Evolutionary conservation across 37 sponge, comb jelly and placozoan genomes (phyloP).

Genomic region (Cladorhizidae sp.): DNA sequence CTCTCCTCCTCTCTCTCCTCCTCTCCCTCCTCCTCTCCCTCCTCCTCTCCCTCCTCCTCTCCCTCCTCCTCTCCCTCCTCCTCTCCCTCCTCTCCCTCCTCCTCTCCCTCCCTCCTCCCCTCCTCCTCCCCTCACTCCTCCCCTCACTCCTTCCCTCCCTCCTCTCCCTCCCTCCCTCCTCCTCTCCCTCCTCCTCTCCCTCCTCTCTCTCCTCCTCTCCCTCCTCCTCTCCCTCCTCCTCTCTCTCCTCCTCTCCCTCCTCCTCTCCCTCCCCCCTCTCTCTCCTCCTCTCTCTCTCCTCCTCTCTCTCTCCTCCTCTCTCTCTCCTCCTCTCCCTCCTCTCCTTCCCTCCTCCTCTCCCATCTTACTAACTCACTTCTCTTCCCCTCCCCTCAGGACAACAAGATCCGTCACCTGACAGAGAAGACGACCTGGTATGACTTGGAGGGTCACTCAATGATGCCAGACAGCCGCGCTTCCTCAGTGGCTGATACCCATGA

Average conservation of each 20-base stretch:
- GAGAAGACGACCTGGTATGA: slow-evolving; percentile 44
- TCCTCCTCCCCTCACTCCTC: not conserved
- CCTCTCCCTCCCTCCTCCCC: no score
- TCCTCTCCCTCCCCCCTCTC: no score
- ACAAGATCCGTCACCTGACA: slow-evolving; percentile 43
- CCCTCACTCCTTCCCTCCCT: not conserved
- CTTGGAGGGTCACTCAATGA: slow-evolving; percentile 32
- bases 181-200: not conserved
- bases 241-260: slow-evolving; percentile 5
- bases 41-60: no score
- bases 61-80: no score
- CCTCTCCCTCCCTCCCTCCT: not conserved
- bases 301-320: slow-evolving; percentile 20
- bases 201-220: not conserved
- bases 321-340: slow-evolving; percentile 7
- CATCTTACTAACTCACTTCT: not conserved
- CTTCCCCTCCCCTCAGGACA: slow-evolving; percentile 25
- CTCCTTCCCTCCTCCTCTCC: not conserved
- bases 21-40: not conserved
- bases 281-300: not conserved
- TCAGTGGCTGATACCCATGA: slow-evolving; percentile 14
- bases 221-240: not conserved
- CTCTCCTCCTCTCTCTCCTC: not conserved
- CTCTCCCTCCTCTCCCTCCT: no score
- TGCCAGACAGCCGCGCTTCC: slow-evolving; percentile 30